Evolutionary conservation across 2,113 vertebrate species (phyloP), one percentile per base, ranked within the genome.

Genomic region (Nerophis lumbriciformis): DNA sequence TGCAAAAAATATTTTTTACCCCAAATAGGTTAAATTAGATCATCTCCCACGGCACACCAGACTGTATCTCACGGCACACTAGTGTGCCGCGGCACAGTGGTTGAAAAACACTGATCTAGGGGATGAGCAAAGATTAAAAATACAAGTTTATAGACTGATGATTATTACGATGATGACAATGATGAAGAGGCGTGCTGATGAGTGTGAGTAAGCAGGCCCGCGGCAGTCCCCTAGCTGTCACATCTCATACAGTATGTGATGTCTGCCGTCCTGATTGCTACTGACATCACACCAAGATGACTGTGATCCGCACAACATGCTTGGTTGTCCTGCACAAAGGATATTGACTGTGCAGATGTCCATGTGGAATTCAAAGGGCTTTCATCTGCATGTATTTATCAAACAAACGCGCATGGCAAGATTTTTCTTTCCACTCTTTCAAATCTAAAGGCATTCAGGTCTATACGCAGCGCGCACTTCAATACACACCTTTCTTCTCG

Each of bases 401-500:
- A 73, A 64, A 56, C 73, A 63, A 71, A 69, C 12, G 21, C 67
- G 28, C 50, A 7, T 0, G 21, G 13, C 56, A 11, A 3, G n/a
- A n/a, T 14, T 15, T 14, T 14, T 42, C 19, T 58, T 21, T n/a
- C 3, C 38, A 38, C 10, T n/a, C 37, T 42, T 55, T 53, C 42
- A 44, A 48, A 44, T 71, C 47, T 55, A 47, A 54, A 53, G 54
- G 16, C 59, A 21, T 39, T 54, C 35, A 45, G 50, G 21, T 36
- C 38, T 48, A 13, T 47, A 58, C 8, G 5, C 47, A 28, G 4
- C 12, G 28, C n/a, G 13, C 5, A 9, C 52, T 21, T 53, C 42
- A 8, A 48, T 59, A 69, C 78, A 83, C 86, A 97, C 96, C 96
- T 98, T 95, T 97, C 82, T 98, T 96, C 84, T 97, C 94, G 90